These are phyloP conservation scores for Odobenus rosmarus DNA, from an alignment of 2,113 vertebrate genomes.

Conservation along the genomic window DNA sequence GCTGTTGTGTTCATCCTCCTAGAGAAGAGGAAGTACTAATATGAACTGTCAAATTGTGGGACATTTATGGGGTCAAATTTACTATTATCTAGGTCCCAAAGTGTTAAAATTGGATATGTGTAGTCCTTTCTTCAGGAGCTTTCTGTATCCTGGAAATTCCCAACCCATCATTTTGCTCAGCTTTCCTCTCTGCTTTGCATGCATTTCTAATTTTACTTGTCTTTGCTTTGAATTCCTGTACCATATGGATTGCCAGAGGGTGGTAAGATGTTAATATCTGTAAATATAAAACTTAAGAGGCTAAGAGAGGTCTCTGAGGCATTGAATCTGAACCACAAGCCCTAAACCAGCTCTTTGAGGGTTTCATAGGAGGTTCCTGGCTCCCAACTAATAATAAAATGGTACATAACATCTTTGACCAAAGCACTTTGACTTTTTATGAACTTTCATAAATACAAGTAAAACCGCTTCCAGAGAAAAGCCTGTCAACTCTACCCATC, in stretches of 20 bases:
- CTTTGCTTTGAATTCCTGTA: conserved; percentile 11
- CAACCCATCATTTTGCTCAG: not conserved
- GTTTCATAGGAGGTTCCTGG: not conserved
- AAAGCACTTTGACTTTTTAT: not conserved
- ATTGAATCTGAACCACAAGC: not conserved
- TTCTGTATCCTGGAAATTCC: not conserved
- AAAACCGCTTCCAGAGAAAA: not conserved
- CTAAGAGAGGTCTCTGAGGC: not conserved
- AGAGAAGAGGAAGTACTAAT: not conserved
- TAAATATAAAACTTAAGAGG: not conserved
- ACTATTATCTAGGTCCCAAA: not conserved
- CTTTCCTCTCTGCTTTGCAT: not conserved
- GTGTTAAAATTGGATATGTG: not conserved
- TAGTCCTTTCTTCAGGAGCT: not conserved
- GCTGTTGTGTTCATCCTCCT: not conserved
- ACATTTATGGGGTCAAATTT: not conserved
- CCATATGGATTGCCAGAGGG: not conserved
- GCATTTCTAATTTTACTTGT: not conserved
- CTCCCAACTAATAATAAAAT: not conserved
- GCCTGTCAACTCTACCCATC: not conserved
- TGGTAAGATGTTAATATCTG: not conserved
- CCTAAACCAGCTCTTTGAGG: not conserved
- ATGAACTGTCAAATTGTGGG: not conserved
- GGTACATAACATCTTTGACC: not conserved
- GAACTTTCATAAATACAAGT: not conserved